A percentile compares a stretch with the other conserved stretches of the same genome.
Conservation (phyloP, 30 jellyfish, hydroid and myxozoan genomes). For the Aurelia sp. region DNA sequence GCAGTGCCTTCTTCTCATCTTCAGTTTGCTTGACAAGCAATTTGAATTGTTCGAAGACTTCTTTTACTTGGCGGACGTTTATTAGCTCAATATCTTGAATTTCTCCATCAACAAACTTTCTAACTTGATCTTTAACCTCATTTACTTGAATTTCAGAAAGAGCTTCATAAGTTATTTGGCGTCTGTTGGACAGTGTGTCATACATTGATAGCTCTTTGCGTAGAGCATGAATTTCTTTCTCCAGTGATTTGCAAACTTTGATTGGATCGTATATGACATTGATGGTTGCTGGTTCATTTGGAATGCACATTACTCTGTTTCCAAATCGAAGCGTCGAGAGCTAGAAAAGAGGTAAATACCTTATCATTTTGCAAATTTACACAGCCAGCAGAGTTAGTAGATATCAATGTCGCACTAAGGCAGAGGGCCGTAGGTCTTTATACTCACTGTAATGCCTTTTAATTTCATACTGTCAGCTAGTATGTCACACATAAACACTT, state of each 20-base stretch:
- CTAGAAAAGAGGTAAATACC: slow-evolving; percentile 50
- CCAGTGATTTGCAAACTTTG: slow-evolving; percentile 76
- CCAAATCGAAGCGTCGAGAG: slow-evolving; percentile 97
- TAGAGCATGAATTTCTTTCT: slow-evolving; percentile 77
- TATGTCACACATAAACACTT: too few relatives aligned
- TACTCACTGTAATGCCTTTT: too few relatives aligned
- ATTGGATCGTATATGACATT: slow-evolving; percentile 67
- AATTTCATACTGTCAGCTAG: too few relatives aligned
- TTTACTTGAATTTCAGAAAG: slow-evolving; percentile 85
- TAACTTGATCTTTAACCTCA: slow-evolving; percentile 78
- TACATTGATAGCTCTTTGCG: slow-evolving; percentile 89
- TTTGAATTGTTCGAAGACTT: slow-evolving; percentile 87
- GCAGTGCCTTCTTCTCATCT: slow-evolving; percentile 55
- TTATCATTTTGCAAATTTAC: not conserved
- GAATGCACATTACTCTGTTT: slow-evolving; percentile 85
- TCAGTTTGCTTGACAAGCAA: slow-evolving; percentile 50
- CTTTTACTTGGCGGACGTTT: slow-evolving; percentile 87
- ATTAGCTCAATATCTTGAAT: slow-evolving; percentile 75
- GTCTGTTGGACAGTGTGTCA: slow-evolving; percentile 90
- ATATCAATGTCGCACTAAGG: too few relatives aligned
- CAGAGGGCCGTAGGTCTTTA: too few relatives aligned
- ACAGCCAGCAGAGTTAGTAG: too few relatives aligned
- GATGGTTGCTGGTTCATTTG: slow-evolving; percentile 75
- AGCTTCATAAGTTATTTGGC: slow-evolving; percentile 87
- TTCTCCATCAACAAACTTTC: slow-evolving; percentile 82